Conservation (phyloP, 1,140 invertebrate genomes). For the Ridgeia piscesae region DNA sequence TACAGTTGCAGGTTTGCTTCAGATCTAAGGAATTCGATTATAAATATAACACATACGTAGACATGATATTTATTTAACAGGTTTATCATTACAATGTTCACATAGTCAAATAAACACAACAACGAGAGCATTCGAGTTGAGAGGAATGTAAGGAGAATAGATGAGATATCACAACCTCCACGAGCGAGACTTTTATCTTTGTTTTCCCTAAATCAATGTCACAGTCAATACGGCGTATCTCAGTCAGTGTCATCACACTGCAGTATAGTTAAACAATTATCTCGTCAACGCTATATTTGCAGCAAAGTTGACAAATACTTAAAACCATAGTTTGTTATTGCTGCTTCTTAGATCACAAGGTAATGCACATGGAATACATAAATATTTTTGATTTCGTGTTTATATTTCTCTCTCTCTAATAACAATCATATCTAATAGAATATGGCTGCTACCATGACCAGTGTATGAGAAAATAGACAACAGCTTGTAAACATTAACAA, state of each 20-base stretch:
- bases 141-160: background rate
- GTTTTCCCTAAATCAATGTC: background rate
- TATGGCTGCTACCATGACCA: background rate
- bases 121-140: background rate
- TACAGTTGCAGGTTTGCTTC: background rate
- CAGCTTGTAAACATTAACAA: background rate
- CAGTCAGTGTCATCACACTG: background rate
- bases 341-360: background rate
- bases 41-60: background rate
- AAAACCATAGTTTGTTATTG: background rate
- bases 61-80: background rate
- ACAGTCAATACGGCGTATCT: background rate
- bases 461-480: background rate
- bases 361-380: background rate
- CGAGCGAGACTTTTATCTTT: background rate
- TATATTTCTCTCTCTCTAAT: background rate
- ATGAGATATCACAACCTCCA: background rate
- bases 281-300: background rate
- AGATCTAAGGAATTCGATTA: background rate
- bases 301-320: background rate
- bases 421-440: background rate
- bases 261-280: background rate
- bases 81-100: background rate
- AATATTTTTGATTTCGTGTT: background rate
- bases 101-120: background rate